phyloP scores from a whole-genome alignment of 2,888 invertebrate species.

The Harpagoxenus sublaevis region DNA sequence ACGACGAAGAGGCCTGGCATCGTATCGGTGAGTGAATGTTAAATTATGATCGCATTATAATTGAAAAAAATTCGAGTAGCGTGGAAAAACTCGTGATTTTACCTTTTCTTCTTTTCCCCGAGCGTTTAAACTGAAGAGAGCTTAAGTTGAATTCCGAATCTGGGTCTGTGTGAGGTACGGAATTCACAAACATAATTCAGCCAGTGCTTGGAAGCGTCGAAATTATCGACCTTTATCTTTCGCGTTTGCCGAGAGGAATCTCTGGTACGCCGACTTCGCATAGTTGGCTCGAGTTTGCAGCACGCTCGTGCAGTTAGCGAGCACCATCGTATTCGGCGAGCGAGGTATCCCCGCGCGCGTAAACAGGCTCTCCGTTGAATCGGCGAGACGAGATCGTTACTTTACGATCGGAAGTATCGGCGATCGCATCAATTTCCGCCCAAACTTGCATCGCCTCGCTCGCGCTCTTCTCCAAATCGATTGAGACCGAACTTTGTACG shows the following conservation, averaged over 20 bases:
- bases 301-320: constrained; percentile 44
- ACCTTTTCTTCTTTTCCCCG: background rate
- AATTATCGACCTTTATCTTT: constrained; percentile 41
- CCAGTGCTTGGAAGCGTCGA: constrained; percentile 1
- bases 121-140: background rate
- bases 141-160: background rate
- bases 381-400: constrained; percentile 36
- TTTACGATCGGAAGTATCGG: constrained; percentile 35
- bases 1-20: background rate
- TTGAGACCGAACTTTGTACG: constrained; percentile 4
- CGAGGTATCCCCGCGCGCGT: constrained; percentile 31
- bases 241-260: constrained; percentile 60
- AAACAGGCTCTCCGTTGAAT: constrained; percentile 40
- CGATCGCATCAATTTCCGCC: constrained; percentile 21
- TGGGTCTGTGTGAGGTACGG: background rate
- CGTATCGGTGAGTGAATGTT: no score
- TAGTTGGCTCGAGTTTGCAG: constrained; percentile 60
- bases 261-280: constrained; percentile 58
- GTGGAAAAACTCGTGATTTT: background rate
- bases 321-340: constrained; percentile 21
- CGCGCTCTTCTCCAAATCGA: background rate
- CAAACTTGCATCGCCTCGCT: constrained; percentile 16
- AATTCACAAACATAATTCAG: constrained; percentile 27
- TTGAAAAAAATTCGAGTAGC: background rate
- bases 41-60: background rate